A percentile compares a stretch with the other conserved stretches of the same genome.
Conservation (phyloP, 2,113 vertebrate species). For the Urocolius indicus region DNA sequence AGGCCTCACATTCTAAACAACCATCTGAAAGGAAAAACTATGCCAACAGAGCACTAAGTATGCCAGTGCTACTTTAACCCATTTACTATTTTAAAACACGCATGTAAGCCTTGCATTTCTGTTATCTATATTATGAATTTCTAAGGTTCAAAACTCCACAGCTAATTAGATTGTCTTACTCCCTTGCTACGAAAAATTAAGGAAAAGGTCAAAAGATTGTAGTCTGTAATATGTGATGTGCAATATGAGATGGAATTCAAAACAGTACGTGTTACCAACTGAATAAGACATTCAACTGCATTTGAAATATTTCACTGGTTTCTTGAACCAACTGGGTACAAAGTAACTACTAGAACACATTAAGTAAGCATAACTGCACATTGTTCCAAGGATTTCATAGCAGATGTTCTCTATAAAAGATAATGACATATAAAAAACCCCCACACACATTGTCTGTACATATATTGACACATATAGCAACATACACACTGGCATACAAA, state of each 20-base stretch:
- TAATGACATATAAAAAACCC: not conserved
- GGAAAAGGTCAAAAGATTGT: not conserved
- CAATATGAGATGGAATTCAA: not conserved
- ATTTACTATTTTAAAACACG: constrained; percentile 45
- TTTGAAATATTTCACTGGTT: not conserved
- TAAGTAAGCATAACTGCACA: not conserved
- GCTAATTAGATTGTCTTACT: not conserved
- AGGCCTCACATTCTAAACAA: constrained; percentile 24
- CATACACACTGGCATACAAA: not conserved
- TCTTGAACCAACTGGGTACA: not conserved
- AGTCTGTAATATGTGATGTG: not conserved
- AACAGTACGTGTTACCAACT: not conserved
- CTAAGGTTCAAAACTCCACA: not conserved
- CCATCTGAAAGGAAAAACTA: constrained; percentile 37
- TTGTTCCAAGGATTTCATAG: not conserved
- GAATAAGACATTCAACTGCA: not conserved
- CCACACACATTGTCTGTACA: constrained; percentile 7
- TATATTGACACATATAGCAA: constrained; percentile 39
- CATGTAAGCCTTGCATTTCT: not conserved
- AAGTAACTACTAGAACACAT: not conserved
- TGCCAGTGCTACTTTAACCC: constrained; percentile 40
- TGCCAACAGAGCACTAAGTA: constrained; percentile 14
- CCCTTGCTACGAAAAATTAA: not conserved
- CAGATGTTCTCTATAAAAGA: constrained; percentile 47
- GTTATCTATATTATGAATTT: not conserved